Conservation (phyloP, 37 sponge, comb jelly and placozoan genomes). For the Mnemiopsis leidyi region DNA sequence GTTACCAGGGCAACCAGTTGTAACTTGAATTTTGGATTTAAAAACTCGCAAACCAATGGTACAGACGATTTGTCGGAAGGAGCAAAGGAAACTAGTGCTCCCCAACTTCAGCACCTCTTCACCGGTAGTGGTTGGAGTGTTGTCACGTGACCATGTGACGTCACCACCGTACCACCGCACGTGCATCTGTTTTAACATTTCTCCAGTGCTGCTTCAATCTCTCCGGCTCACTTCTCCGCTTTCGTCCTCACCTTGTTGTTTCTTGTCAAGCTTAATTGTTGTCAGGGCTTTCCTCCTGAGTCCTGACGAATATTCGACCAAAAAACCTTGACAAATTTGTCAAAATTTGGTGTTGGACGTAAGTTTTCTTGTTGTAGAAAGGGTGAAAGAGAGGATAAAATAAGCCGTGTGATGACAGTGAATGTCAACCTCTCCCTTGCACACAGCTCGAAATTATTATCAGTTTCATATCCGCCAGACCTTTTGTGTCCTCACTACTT, state of each 20-base stretch:
- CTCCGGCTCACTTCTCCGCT: not conserved
- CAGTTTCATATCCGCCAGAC: not conserved
- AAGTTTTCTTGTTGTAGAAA: not conserved
- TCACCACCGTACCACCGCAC: not conserved
- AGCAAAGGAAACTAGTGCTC: not conserved
- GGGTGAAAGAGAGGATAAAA: not conserved
- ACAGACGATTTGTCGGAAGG: no score
- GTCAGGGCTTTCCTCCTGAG: not conserved
- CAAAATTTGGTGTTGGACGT: not conserved
- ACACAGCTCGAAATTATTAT: not conserved
- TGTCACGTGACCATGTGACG: not conserved
- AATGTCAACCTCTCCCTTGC: not conserved
- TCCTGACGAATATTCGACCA: not conserved
- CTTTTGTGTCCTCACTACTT: not conserved
- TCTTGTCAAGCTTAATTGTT: not conserved
- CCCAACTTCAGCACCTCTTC: not conserved
- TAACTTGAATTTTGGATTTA: no score
- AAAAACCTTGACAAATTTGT: not conserved
- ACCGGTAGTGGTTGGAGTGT: not conserved
- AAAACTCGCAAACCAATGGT: no score
- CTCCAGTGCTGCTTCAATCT: not conserved
- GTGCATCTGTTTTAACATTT: not conserved
- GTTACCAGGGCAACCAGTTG: no score
- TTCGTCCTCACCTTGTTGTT: not conserved
- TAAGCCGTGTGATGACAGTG: not conserved